Percentiles rank a stretch among this genome's conserved stretches.
Conservation (phyloP, 53 echinoderm and acorn worm species). For the Patiria pectinifera region DNA sequence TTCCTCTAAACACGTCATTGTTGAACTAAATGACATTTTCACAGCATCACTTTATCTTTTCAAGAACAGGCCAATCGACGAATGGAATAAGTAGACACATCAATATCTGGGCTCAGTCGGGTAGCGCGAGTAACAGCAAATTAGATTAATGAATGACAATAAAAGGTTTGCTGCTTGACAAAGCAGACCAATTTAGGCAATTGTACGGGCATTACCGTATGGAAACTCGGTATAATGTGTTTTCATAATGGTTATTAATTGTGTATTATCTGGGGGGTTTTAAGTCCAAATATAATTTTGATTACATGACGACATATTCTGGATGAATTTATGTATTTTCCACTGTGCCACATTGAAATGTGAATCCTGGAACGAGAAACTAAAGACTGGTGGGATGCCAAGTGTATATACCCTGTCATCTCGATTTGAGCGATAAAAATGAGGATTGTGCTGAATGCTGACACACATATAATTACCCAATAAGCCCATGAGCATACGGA, state of each 20-base stretch:
- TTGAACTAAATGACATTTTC: slow-evolving; percentile 11
- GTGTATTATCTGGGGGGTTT: too few relatives aligned
- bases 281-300: too few relatives aligned
- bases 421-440: too few relatives aligned
- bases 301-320: too few relatives aligned
- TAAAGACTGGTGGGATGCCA: too few relatives aligned
- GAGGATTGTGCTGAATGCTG: too few relatives aligned
- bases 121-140: not conserved
- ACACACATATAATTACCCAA: not conserved
- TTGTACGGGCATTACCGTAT: slow-evolving; percentile 1
- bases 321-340: too few relatives aligned
- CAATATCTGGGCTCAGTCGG: not conserved
- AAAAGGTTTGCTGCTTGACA: not conserved
- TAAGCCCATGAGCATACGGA: not conserved
- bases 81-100: not conserved
- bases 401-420: too few relatives aligned
- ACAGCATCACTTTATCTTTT: not conserved
- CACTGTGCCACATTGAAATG: too few relatives aligned
- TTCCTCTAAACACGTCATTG: not conserved
- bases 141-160: slow-evolving; percentile 3
- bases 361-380: too few relatives aligned
- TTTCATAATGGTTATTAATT: not conserved
- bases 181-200: not conserved
- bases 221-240: not conserved
- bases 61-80: not conserved